Conservation (phyloP, 2,888 invertebrate species). For the Palloptera scutellata region DNA sequence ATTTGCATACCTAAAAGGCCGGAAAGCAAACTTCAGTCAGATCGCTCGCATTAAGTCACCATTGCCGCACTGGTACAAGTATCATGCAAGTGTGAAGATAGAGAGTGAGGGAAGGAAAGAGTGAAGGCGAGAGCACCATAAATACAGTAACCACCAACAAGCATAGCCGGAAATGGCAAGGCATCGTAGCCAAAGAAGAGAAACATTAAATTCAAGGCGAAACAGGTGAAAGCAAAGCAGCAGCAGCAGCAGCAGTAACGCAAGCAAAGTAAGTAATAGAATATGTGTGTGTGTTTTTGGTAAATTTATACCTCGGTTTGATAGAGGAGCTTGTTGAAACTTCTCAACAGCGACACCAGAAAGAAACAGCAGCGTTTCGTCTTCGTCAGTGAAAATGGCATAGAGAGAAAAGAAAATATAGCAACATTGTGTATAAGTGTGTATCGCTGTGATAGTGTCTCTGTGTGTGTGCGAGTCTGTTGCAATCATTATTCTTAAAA, state of each 20-base stretch:
- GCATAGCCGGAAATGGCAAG: too few species aligned
- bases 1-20: constrained; percentile 19
- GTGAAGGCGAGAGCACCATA: too few species aligned
- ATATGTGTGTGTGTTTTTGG: neutral
- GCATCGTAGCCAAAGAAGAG: too few species aligned
- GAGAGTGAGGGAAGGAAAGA: too few species aligned
- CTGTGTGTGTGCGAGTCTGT: neutral
- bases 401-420: neutral
- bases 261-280: neutral
- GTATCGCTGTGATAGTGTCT: neutral
- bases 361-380: too few species aligned
- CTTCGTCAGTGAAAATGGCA: neutral
- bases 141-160: too few species aligned
- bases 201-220: too few species aligned
- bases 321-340: too few species aligned
- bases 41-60: neutral
- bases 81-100: neutral
- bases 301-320: neutral
- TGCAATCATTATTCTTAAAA: neutral
- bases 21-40: neutral
- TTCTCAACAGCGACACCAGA: neutral
- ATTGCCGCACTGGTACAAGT: neutral
- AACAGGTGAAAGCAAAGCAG: neutral
- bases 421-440: neutral
- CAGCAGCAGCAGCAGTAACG: constrained; percentile 15